Evolutionary conservation across 92 coral and sea anemone species (phyloP), one percentile per base, ranked within the genome.

Genomic region (Epizoanthus fatuus): DNA sequence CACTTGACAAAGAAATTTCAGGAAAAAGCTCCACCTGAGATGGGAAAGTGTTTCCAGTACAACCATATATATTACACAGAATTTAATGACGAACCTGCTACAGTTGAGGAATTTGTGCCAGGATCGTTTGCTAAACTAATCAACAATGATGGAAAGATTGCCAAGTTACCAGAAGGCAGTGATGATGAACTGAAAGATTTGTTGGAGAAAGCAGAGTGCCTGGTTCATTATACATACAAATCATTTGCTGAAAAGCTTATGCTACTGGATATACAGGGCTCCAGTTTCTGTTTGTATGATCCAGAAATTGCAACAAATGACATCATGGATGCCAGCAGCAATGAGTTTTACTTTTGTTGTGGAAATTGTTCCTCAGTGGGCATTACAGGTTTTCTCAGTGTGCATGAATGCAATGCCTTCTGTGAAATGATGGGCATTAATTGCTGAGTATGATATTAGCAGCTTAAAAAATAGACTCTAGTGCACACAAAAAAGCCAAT

Each of bases 281-380:
- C 75, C 59, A 86, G 86, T 51, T 88, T 60, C 87, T 65, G 71
- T 64, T 60, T 91, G 32, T 88, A 70, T 45, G 95, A 84, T 79
- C 92, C 95, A 55, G 92, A 91, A 81, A 91, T 91, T 83, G 90
- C 92, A 71, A 91, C 94, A 47, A 79, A 81, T 77, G 83, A 78
- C 37, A 5, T 91, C 15, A 72, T 63, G 84, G 92, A 91, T 88
- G 84, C 69, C 58, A 68, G 58, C 47, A 74, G 83, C 69, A 55
- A 67, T 74, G 94, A 91, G 85, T 63, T 83, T 7, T 87, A 86
- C 49, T 78, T 86, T 79, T 86, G 85, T 69, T 86, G 85, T 45
- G 90, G 90, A 69, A 86, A 79, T 79, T 81, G 79, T 75, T 90
- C 90, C 25, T 79, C 74, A 16, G 84, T 73, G 17, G 93, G 90